A percentile compares a stretch with the other conserved stretches of the same genome.
Evolutionary conservation across 1,140 invertebrate genomes (phyloP).

Genomic region (Aphidius ervi): DNA sequence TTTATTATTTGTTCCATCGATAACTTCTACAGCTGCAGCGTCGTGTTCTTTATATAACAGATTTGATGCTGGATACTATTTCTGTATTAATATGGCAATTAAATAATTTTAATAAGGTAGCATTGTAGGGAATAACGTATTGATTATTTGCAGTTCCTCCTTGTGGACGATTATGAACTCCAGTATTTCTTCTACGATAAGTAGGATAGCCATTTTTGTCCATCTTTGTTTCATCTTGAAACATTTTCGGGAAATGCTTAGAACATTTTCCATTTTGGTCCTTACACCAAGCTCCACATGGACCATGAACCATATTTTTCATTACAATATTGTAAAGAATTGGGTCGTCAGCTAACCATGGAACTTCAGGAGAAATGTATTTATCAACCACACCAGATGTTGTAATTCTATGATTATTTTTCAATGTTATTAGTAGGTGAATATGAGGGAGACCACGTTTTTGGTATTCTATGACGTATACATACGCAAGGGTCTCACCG

Average conservation of each 20-base stretch:
- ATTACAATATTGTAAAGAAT: conserved; percentile 16
- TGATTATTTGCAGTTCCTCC: conserved; percentile 5
- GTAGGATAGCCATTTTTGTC: conserved; percentile 35
- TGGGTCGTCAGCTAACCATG: conserved; percentile 18
- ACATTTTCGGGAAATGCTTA: conserved; percentile 40
- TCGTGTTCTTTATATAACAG: not conserved
- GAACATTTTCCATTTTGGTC: conserved; percentile 6
- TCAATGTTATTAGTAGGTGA: conserved; percentile 24
- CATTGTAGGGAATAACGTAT: conserved; percentile 14
- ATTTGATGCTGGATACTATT: conserved; percentile 10
- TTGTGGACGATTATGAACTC: not conserved
- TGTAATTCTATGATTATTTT: conserved; percentile 24
- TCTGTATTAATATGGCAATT: conserved; percentile 19
- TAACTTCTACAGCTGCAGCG: not conserved
- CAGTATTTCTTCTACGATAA: conserved; percentile 17
- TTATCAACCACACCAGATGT: conserved; percentile 18
- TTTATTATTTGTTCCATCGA: too few species aligned
- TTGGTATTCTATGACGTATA: conserved; percentile 15
- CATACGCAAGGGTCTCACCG: conserved; percentile 4
- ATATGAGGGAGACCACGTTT: conserved; percentile 19
- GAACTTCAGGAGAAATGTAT: conserved; percentile 25
- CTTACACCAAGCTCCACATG: conserved; percentile 33
- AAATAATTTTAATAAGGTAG: conserved; percentile 15
- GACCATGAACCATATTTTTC: conserved; percentile 33
- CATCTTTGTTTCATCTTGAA: conserved; percentile 33